Evolutionary conservation across 1,140 invertebrate genomes (phyloP), one percentile per base, ranked within the genome.

Genomic region (Drosophila mauritiana): DNA sequence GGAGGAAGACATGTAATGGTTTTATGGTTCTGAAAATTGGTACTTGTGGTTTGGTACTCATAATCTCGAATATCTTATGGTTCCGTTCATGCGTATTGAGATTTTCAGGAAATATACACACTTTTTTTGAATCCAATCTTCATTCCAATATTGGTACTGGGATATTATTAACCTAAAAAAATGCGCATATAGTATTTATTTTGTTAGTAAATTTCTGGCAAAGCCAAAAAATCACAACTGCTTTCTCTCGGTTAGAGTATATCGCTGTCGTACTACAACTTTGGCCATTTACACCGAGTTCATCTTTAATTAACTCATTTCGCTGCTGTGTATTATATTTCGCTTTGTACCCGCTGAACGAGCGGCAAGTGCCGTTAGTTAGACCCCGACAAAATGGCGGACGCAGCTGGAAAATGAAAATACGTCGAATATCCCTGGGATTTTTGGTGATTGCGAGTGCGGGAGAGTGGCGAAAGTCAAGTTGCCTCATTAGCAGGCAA

Each of bases 251-350:
- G 13, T 51, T 53, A 69, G 62, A 46, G 67, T 17, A 48, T 70
- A 22, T 1, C 0, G 4, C 8, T 1, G 51, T 45, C 46, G 31
- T 12, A 17, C 1, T 20, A 10, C 10, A 11, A 22, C 27, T 0
- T n/a, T 1, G 4, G 7, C 42, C 11, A 10, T n/a, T 31, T 12
- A 20, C n/a, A 17, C 12, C 46, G 8, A 12, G 46, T 59, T 70
- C 67, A 69, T 58, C 70, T 68, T 79, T 82, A 82, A 82, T 82
- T 82, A 82, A 69, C 74, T 68, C 53, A 57, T 69, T 81, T 80
- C 42, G 10, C 72, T 39, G 37, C 48, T 70, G 27, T 61, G 17
- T 63, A 64, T 59, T 64, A 49, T 76, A 55, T 64, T 56, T 53
- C 40, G 63, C 57, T 52, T 52, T 72, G 69, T 42, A 70, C 27